Evolutionary conservation across 2,797 vertebrate species (phyloP).

Genomic region (Sebastolobus alascanus): DNA sequence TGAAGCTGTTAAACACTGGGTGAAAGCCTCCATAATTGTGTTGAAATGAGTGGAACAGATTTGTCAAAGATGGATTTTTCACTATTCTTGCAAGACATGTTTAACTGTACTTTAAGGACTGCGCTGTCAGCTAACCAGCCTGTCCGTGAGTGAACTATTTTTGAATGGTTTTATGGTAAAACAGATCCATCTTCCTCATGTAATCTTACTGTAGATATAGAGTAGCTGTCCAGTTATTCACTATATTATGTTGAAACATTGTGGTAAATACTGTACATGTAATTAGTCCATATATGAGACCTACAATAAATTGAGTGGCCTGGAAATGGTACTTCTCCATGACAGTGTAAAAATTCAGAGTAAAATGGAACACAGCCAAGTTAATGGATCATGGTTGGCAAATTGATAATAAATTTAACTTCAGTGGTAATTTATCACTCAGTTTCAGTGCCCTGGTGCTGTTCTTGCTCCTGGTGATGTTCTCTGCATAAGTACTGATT

Average conservation of each 20-base stretch:
- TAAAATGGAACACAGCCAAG: conserved; percentile 21
- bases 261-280: not conserved
- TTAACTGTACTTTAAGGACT: not conserved
- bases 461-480: not conserved
- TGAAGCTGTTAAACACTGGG: not conserved
- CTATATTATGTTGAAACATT: not conserved
- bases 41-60: not conserved
- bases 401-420: conserved; percentile 37
- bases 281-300: not conserved
- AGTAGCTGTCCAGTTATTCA: not conserved
- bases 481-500: conserved; percentile 25
- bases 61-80: not conserved
- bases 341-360: not conserved
- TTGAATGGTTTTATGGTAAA: not conserved
- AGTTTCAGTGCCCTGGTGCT: conserved; percentile 6
- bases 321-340: not conserved
- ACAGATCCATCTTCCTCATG: not conserved
- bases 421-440: conserved; percentile 38
- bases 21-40: not conserved
- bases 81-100: not conserved
- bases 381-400: conserved; percentile 38
- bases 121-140: not conserved
- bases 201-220: not conserved
- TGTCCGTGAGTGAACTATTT: not conserved
- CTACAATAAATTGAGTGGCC: not conserved